These are phyloP conservation scores for Myiozetetes cayanensis DNA, from an alignment of 2,113 vertebrate species.

Conservation along the genomic window DNA sequence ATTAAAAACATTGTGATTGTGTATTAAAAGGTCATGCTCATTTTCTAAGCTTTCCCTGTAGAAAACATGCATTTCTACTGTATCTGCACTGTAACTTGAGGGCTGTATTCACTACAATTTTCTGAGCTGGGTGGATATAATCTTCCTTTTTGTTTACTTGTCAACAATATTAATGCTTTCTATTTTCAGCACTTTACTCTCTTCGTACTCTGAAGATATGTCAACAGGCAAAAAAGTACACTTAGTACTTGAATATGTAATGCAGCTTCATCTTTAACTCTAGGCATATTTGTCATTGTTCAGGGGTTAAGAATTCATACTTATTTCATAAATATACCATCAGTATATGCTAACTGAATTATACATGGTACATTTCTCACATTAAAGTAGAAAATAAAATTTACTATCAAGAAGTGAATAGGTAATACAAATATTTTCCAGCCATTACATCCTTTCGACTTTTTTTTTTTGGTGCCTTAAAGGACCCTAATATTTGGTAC, in stretches of 20 bases:
- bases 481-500: neutral
- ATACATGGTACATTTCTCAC: neutral
- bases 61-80: neutral
- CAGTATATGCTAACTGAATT: neutral
- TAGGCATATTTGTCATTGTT: neutral
- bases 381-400: neutral
- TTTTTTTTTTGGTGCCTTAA: neutral
- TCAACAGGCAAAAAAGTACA: neutral
- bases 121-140: constrained; percentile 17
- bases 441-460: neutral
- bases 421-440: neutral
- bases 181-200: constrained; percentile 32
- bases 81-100: neutral
- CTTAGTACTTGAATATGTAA: neutral
- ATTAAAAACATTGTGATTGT: neutral
- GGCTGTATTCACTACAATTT: neutral
- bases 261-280: neutral
- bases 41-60: constrained; percentile 23
- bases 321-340: neutral
- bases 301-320: neutral
- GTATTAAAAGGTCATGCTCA: constrained; percentile 8
- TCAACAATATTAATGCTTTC: constrained; percentile 56
- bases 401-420: neutral
- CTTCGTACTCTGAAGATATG: constrained; percentile 10
- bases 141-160: constrained; percentile 59